Evolutionary conservation across 2,797 vertebrate genomes (phyloP).

Genomic region (Brotula barbata): DNA sequence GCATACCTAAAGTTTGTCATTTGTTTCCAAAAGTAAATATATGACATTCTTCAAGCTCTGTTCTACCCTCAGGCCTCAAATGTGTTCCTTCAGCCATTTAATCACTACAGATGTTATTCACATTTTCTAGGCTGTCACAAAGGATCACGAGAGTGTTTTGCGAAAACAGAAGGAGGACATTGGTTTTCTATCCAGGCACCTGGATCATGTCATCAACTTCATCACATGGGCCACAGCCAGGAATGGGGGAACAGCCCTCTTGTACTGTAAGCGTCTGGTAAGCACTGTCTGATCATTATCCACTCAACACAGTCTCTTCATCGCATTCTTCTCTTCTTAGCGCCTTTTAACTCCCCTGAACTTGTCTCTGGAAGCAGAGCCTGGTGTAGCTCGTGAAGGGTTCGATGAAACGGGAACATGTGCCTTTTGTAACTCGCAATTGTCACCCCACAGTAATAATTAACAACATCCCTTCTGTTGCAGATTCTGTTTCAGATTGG

Average conservation of each 20-base stretch:
- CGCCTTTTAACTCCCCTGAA: neutral
- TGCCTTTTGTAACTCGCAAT: constrained; percentile 34
- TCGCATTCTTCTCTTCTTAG: constrained; percentile 7
- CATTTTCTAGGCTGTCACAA: constrained; percentile 73
- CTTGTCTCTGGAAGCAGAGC: constrained; percentile 3
- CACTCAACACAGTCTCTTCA: constrained; percentile 6
- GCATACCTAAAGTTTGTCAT: constrained; percentile 9
- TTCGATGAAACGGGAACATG: constrained; percentile 45
- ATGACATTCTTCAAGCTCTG: constrained; percentile 8
- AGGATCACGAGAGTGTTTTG: constrained; percentile 83
- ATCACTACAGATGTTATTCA: constrained; percentile 14
- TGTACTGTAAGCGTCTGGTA: constrained; percentile 92
- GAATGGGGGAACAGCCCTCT: constrained; percentile 83
- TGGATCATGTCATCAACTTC: constrained; percentile 90
- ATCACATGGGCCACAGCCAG: constrained; percentile 87
- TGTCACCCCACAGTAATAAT: constrained; percentile 44
- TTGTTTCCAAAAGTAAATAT: constrained; percentile 16
- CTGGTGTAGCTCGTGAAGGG: constrained; percentile 6
- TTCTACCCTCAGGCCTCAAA: constrained; percentile 24
- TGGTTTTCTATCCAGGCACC: constrained; percentile 84
- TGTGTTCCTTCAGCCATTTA: too few relatives aligned
- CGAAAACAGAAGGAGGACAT: constrained; percentile 87
- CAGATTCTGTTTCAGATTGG: constrained; percentile 77
- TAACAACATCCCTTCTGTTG: constrained; percentile 59
- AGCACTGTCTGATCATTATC: constrained; percentile 49